phyloP scores from a whole-genome alignment of 2,888 invertebrate genomes.

The Drepana falcataria region DNA sequence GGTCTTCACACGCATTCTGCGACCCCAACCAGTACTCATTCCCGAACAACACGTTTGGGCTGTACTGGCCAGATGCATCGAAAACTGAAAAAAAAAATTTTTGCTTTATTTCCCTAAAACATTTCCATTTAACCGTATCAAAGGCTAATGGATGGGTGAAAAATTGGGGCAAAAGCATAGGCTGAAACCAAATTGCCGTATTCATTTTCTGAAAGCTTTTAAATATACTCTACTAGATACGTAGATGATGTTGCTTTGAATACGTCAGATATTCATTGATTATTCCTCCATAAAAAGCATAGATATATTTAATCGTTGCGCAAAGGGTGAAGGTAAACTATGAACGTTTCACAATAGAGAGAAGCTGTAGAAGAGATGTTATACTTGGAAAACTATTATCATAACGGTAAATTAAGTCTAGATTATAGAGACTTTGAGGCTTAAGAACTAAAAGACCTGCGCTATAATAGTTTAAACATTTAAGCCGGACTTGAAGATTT shows the following conservation, averaged over 20 bases:
- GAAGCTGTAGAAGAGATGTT: neutral
- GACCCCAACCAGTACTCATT: slow-evolving; percentile 91
- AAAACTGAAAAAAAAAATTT: slow-evolving; percentile 77
- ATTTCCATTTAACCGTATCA: no score
- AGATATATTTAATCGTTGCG: no score
- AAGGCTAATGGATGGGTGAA: no score
- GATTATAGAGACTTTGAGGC: neutral
- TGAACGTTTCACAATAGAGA: neutral
- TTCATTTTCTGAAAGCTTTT: neutral
- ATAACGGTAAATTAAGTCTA: neutral
- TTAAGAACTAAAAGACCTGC: no score
- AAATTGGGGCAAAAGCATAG: no score
- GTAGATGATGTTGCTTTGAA: no score
- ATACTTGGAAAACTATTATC: neutral
- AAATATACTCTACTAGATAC: neutral
- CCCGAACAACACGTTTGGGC: slow-evolving; percentile 86
- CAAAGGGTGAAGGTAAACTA: neutral
- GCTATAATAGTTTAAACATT: no score
- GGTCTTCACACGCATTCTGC: slow-evolving; percentile 82
- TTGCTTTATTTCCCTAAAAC: neutral
- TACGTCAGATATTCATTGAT: no score
- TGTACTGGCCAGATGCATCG: slow-evolving; percentile 89
- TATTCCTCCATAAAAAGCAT: no score
- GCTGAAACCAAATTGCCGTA: no score
- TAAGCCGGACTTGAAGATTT: no score